These are phyloP conservation scores for Amphipoea oculea DNA, from an alignment of 2,888 invertebrate genomes.

Conservation along the genomic window DNA sequence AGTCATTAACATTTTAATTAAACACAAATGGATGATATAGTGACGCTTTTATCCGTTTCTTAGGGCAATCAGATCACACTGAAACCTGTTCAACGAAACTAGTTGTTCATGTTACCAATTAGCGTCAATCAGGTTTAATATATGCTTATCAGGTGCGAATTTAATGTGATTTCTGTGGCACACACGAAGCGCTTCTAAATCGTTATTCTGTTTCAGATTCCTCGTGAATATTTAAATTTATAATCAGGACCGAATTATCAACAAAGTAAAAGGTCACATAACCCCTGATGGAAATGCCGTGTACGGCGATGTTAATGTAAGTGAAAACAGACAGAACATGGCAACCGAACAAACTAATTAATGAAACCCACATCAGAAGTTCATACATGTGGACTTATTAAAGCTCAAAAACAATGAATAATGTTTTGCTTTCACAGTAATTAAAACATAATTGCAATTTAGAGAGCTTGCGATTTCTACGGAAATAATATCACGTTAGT, in stretches of 20 bases:
- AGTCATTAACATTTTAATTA: slow-evolving; percentile 61
- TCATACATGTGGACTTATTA: slow-evolving; percentile 20
- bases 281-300: slow-evolving; percentile 56
- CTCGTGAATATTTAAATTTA: slow-evolving; percentile 69
- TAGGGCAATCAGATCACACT: slow-evolving; percentile 54
- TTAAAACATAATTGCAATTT: slow-evolving; percentile 4
- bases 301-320: slow-evolving; percentile 48
- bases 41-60: slow-evolving; percentile 52
- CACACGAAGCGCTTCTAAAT: slow-evolving; percentile 43
- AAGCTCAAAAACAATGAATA: slow-evolving; percentile 12
- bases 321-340: slow-evolving; percentile 53
- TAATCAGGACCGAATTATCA: slow-evolving; percentile 62
- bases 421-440: slow-evolving; percentile 3
- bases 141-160: slow-evolving; percentile 63
- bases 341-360: slow-evolving; percentile 57
- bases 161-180: slow-evolving; percentile 55
- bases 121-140: slow-evolving; percentile 59
- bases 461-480: neutral
- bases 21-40: slow-evolving; percentile 58
- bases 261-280: slow-evolving; percentile 53
- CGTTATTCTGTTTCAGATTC: slow-evolving; percentile 60
- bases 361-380: slow-evolving; percentile 54
- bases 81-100: slow-evolving; percentile 59
- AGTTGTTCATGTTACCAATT: slow-evolving; percentile 64
- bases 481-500: slow-evolving; percentile 19